Evolutionary conservation across 1,140 invertebrate genomes (phyloP), one percentile per base, ranked within the genome.

Genomic region (Drosophila miranda): DNA sequence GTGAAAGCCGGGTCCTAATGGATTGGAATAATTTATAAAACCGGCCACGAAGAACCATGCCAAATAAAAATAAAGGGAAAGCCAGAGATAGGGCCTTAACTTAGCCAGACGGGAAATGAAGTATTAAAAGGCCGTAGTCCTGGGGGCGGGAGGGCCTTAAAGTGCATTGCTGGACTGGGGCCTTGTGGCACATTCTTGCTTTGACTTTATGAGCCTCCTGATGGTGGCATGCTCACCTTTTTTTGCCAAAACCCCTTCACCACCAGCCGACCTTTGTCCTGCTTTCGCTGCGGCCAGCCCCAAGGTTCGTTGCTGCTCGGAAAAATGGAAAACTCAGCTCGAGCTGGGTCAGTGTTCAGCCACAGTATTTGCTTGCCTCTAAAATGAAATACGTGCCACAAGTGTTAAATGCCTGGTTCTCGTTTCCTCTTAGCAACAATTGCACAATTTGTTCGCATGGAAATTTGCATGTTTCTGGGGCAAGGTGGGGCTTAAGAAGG

Each of bases 321-420:
- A 56, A 63, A 72, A 64, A 51, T 61, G 8, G 2, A 75, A 66
- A 28, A 26, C 53, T 43, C 43, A 43, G 49, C 30, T 11, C 9
- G 9, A 38, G 38, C 51, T 41, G 41, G 11, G 41, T 43, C 58
- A 13, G 21, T 13, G 3, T 19, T 19, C 19, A 19, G 23, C 23
- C 23, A 26, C 23, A 26, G 23, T 26, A 26, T 26, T 26, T 5
- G 23, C 23, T 26, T 26, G 64, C 7, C 38, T 60, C 60, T 61
- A 54, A 82, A 87, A 87, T 86, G 82, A 86, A 86, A 86, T 82
- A 86, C 82, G 82, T 86, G 82, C 78, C 82, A 82, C 82, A 87
- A 74, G 83, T 86, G 82, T 74, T 86, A 86, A 86, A 82, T 86
- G 70, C 66, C 64, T 21, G 52, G 64, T 75, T 82, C 68, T 50